Base-by-base conservation (phyloP, 2,888 invertebrate species). In the Caenorhabditis zanzibari region DNA sequence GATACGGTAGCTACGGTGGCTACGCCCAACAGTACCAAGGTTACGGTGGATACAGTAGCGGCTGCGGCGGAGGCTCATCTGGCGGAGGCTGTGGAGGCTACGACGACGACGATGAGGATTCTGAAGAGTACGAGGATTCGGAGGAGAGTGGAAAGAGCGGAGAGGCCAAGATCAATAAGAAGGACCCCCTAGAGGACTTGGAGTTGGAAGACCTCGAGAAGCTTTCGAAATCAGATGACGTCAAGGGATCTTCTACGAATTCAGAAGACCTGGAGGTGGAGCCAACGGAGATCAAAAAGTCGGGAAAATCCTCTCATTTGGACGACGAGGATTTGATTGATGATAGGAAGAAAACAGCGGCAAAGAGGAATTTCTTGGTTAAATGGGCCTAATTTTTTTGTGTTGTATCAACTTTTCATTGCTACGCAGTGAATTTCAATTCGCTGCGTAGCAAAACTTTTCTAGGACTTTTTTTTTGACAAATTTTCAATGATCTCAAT, bases 141-240 rank as follows among this genome's bases (percentile, higher is more conserved):
- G 74, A 77, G 14, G 84, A 85, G 47, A 76, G 79, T 35, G 84
- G 73, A 76, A 74, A 75, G 47, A 81, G 81, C 56, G 84, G 84
- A 76, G 84, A 84, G 38, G 72, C 81, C 0, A 75, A 81, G 41
- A 84, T 84, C 61, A 81, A 84, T 44, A 84, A 84, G 59, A 84
- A 84, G 49, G 85, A 87, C 58, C 85, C 85, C 12, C 52, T 85
- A 38, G 85, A 85, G 61, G 87, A 87, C 24, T 44, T 87, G 24
- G 87, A 87, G 56, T 49, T 87, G 49, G 87, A 87, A 38, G 87
- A 87, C 71, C 47, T 87, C 41, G 87, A 87, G 64, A 87, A 83
- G 64, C 38, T 87, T 9, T 84, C 85, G n/a, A 84, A 80, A n/a
- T 69, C 79, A 19, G 80, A 80, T 52, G 75, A 74, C 10, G 26